phyloP scores from a whole-genome alignment of 2,113 vertebrate genomes.

The Nipponia nippon region DNA sequence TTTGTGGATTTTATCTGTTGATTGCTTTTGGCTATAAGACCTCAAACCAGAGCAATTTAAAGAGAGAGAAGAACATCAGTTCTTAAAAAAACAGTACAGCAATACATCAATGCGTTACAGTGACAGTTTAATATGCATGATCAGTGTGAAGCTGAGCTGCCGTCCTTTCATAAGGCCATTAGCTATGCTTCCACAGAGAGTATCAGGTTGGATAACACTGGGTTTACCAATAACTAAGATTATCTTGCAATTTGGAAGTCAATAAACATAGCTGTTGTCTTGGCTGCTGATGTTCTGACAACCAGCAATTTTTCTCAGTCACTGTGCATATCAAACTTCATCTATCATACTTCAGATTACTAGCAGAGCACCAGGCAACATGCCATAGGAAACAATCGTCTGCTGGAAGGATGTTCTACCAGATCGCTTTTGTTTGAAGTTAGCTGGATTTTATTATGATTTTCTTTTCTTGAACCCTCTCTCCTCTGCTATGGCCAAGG shows the following conservation, averaged over 20 bases:
- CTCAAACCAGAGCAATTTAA: not conserved
- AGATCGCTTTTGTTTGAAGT: not conserved
- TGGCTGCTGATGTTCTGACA: not conserved
- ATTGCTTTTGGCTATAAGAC: not conserved
- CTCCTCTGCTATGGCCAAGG: not conserved
- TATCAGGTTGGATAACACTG: not conserved
- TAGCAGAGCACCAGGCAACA: not conserved
- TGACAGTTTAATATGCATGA: not conserved
- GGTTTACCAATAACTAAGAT: not conserved
- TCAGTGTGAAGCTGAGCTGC: not conserved
- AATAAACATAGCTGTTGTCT: not conserved
- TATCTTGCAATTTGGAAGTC: not conserved
- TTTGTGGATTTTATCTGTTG: not conserved
- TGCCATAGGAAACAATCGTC: accelerated
- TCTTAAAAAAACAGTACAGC: not conserved
- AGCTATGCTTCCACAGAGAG: not conserved
- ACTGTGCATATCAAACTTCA: not conserved
- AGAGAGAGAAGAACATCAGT: not conserved
- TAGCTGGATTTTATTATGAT: not conserved
- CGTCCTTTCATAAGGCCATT: not conserved
- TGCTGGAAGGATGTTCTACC: not conserved
- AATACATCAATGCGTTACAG: not conserved
- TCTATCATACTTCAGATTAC: not conserved
- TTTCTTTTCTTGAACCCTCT: not conserved
- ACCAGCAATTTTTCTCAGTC: not conserved